Evolutionary conservation across 2,888 invertebrate species (phyloP).

Genomic region (Latheticus oryzae): DNA sequence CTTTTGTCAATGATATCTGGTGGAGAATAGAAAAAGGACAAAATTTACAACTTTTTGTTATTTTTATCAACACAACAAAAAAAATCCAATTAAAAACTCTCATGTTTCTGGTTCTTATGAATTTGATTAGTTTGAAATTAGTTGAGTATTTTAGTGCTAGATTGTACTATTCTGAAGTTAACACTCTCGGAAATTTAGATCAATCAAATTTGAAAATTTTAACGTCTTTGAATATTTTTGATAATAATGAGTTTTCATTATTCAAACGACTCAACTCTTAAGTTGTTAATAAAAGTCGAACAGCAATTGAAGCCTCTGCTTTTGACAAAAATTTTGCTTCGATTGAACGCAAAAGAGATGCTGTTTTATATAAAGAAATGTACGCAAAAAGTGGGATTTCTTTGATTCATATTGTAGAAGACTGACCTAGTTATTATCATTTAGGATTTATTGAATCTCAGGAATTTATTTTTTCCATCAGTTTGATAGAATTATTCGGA

Average conservation of each 20-base stretch:
- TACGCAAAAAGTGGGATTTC: slow-evolving; percentile 58
- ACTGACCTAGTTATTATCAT: slow-evolving; percentile 65
- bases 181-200: slow-evolving; percentile 64
- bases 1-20: too few relatives aligned
- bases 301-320: slow-evolving; percentile 46
- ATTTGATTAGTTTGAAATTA: too few relatives aligned
- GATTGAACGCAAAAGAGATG: slow-evolving; percentile 61
- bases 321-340: slow-evolving; percentile 48
- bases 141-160: slow-evolving; percentile 64
- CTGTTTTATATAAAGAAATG: slow-evolving; percentile 55
- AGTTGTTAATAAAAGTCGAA: slow-evolving; percentile 4
- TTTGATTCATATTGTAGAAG: slow-evolving; percentile 64
- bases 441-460: slow-evolving; percentile 65
- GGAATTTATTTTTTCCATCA: too few relatives aligned
- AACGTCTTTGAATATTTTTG: slow-evolving; percentile 55
- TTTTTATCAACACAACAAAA: too few relatives aligned
- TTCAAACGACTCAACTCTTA: slow-evolving; percentile 13
- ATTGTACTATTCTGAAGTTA: slow-evolving; percentile 64
- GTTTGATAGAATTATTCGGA: too few relatives aligned
- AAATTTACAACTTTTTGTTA: too few relatives aligned
- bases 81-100: too few relatives aligned
- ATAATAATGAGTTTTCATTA: slow-evolving; percentile 28
- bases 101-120: slow-evolving; percentile 62
- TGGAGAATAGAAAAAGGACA: too few relatives aligned
- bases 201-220: slow-evolving; percentile 61